A percentile compares a stretch with the other conserved stretches of the same genome.
Conservation (phyloP, 2,113 vertebrate species). For the Ardeotis arabs region DNA sequence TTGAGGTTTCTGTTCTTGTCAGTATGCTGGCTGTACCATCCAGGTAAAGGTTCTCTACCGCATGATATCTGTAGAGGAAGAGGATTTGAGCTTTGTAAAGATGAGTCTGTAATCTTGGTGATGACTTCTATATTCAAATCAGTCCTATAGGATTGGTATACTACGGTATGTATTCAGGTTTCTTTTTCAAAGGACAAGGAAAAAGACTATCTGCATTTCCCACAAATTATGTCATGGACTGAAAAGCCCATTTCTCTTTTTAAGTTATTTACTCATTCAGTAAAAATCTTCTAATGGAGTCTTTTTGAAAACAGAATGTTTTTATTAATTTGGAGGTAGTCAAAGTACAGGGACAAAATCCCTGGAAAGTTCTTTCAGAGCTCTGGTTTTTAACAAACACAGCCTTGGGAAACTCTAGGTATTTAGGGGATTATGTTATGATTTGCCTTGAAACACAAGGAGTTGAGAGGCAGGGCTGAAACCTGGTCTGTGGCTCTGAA, state of each 20-base stretch:
- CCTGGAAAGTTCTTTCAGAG: conserved; percentile 1
- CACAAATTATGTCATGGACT: not conserved
- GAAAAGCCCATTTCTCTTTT: not conserved
- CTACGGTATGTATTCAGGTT: not conserved
- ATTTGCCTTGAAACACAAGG: not conserved
- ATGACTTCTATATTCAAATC: not conserved
- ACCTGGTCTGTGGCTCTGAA: not conserved
- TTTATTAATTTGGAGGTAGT: not conserved
- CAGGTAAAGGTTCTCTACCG: not conserved
- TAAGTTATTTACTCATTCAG: not conserved
- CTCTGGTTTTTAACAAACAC: not conserved
- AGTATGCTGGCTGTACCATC: not conserved
- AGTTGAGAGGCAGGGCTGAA: not conserved
- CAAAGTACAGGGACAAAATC: not conserved
- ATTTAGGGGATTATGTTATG: conserved; percentile 8
- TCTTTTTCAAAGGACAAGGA: not conserved
- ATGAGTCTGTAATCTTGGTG: not conserved
- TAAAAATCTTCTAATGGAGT: not conserved
- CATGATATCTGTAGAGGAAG: accelerated
- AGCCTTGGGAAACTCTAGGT: conserved; percentile 20
- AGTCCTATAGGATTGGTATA: accelerated
- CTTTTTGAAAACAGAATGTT: not conserved
- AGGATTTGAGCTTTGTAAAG: not conserved
- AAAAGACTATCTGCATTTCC: not conserved
- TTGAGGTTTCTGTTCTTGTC: not conserved